These are phyloP conservation scores for Manduca sexta DNA, from an alignment of 1,140 invertebrate genomes.

Conservation along the genomic window DNA sequence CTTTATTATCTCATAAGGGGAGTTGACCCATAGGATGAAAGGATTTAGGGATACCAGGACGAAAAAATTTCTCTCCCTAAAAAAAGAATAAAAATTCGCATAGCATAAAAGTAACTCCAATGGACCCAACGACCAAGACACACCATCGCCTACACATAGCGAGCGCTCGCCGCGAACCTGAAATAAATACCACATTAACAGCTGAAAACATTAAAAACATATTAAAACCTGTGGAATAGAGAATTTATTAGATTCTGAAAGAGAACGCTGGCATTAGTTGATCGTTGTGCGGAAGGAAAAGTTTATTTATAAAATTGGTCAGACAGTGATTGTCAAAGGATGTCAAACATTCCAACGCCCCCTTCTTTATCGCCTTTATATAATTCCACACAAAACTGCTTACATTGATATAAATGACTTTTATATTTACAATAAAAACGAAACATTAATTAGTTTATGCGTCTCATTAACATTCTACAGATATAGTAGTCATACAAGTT, in stretches of 20 bases:
- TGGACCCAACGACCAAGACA: background rate
- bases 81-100: background rate
- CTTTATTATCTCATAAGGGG: too few species aligned
- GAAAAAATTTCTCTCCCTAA: too few species aligned
- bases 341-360: background rate
- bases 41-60: too few species aligned
- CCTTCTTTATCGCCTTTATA: background rate
- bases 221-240: conserved; percentile 38
- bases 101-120: background rate
- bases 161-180: background rate
- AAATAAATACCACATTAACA: conserved; percentile 19
- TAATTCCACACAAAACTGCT: too few species aligned
- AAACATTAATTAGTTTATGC: too few species aligned
- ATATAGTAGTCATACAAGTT: too few species aligned
- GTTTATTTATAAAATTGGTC: background rate
- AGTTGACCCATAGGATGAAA: too few species aligned
- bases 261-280: conserved; percentile 27
- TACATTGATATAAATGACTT: too few species aligned
- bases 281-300: conserved; percentile 17
- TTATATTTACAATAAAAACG: too few species aligned
- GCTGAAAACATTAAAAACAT: conserved; percentile 36
- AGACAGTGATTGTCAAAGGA: too few species aligned
- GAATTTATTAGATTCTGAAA: conserved; percentile 39
- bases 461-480: too few species aligned
- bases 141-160: background rate